Evolutionary conservation across 2,113 vertebrate genomes (phyloP).

Genomic region (Lycaon pictus): DNA sequence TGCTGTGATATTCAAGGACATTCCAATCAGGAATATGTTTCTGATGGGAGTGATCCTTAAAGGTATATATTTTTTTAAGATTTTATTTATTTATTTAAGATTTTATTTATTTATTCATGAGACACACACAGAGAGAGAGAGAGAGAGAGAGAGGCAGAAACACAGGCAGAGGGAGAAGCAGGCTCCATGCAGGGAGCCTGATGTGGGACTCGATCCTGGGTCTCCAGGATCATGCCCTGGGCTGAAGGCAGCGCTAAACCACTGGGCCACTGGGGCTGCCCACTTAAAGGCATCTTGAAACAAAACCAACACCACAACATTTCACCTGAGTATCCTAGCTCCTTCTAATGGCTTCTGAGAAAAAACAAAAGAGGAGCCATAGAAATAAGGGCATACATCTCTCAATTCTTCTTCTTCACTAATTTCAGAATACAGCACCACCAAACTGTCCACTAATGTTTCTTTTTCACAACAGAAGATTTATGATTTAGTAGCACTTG

Average conservation of each 20-base stretch:
- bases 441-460: neutral
- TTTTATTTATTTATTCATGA: no score
- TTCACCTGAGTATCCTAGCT: neutral
- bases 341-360: neutral
- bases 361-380: neutral
- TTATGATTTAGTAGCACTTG: neutral
- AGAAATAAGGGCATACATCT: neutral
- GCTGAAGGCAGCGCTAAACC: no score
- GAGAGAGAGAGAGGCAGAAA: no score
- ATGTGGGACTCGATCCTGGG: no score
- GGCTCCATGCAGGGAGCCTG: no score
- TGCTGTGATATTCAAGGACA: neutral
- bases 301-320: neutral
- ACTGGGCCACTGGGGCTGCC: no score
- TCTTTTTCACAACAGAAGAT: neutral
- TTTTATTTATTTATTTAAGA: no score
- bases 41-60: neutral
- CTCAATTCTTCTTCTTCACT: neutral
- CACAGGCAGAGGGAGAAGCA: no score
- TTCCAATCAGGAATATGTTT: neutral
- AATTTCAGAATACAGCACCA: neutral
- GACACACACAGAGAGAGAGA: no score
- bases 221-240: no score
- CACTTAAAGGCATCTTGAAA: neutral
- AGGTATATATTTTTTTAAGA: neutral